A percentile compares a stretch with the other conserved stretches of the same genome.
phyloP scores from a whole-genome alignment of 2,797 vertebrate species.

The Rachycentron canadum region DNA sequence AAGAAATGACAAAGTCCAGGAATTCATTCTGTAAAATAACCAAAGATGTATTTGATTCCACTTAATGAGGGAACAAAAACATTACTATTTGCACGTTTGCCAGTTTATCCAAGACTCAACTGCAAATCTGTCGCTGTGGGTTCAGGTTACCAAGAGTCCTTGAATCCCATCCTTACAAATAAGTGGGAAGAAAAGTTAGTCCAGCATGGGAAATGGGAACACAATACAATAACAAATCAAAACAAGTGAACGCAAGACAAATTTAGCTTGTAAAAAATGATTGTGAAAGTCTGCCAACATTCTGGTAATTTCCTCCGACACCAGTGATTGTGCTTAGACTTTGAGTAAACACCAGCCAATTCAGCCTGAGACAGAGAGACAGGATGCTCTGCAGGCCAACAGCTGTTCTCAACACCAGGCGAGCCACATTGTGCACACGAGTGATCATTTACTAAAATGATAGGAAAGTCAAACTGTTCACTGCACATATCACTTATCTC shows the following conservation, averaged over 20 bases:
- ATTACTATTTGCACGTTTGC: conserved; percentile 16
- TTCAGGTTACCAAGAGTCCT: conserved; percentile 20
- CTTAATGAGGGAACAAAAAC: conserved; percentile 32
- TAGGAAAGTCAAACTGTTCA: conserved; percentile 10
- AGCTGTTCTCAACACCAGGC: conserved; percentile 34
- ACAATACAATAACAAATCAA: conserved; percentile 25
- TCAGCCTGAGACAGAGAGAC: conserved; percentile 35
- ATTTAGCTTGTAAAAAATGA: conserved; percentile 29
- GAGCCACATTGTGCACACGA: conserved; percentile 16
- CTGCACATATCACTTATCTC: not conserved
- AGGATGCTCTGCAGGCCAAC: conserved; percentile 46
- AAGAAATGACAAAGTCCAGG: conserved; percentile 16
- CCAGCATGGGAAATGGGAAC: conserved; percentile 22
- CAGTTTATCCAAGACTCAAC: conserved; percentile 23
- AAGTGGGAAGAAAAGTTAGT: conserved; percentile 11
- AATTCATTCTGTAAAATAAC: conserved; percentile 13
- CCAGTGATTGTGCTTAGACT: conserved; percentile 58
- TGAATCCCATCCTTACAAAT: conserved; percentile 12
- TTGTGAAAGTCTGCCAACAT: conserved; percentile 37
- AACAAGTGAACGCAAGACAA: conserved; percentile 37
- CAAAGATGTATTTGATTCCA: conserved; percentile 32
- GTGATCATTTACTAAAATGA: conserved; percentile 12
- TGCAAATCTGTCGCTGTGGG: conserved; percentile 10
- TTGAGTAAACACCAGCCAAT: conserved; percentile 49
- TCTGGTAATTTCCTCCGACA: conserved; percentile 31